These are phyloP conservation scores for Pseudachorutes palmiensis DNA, from an alignment of 1,140 invertebrate genomes.

Conservation along the genomic window DNA sequence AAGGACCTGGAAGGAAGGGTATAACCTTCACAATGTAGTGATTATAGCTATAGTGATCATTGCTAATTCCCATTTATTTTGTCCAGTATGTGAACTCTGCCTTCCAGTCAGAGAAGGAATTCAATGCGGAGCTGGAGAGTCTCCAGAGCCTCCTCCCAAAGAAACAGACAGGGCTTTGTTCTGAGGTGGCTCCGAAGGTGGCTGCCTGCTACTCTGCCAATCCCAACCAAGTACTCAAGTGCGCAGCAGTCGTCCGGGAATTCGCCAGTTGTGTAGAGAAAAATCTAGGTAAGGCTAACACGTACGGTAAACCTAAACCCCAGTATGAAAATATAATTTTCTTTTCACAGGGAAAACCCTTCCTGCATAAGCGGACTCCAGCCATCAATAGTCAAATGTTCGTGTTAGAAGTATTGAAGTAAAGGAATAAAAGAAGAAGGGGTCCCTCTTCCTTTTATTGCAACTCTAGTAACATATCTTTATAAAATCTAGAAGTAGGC, in stretches of 20 bases:
- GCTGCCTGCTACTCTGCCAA: conserved; percentile 11
- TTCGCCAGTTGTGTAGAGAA: conserved; percentile 13
- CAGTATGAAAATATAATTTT: too few species aligned
- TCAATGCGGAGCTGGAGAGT: background rate
- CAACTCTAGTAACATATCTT: too few species aligned
- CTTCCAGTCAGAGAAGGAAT: conserved; percentile 7
- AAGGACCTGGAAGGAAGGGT: conserved; percentile 3
- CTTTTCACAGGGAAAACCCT: too few species aligned
- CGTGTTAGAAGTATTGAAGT: too few species aligned
- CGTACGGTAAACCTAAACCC: too few species aligned
- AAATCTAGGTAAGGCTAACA: background rate
- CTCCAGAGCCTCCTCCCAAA: background rate
- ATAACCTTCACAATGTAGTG: background rate
- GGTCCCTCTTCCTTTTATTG: too few species aligned
- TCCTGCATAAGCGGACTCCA: too few species aligned
- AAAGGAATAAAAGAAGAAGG: too few species aligned
- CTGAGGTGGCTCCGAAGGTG: background rate
- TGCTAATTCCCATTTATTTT: too few species aligned
- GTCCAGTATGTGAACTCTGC: background rate
- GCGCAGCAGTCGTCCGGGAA: conserved; percentile 10
- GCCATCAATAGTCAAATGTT: too few species aligned
- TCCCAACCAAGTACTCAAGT: conserved; percentile 12
- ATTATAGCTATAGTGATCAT: background rate
- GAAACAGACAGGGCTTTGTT: background rate
- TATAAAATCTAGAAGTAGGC: too few species aligned